Evolutionary conservation across 2,888 invertebrate species (phyloP).

Genomic region (Malthinus seriepunctatus): DNA sequence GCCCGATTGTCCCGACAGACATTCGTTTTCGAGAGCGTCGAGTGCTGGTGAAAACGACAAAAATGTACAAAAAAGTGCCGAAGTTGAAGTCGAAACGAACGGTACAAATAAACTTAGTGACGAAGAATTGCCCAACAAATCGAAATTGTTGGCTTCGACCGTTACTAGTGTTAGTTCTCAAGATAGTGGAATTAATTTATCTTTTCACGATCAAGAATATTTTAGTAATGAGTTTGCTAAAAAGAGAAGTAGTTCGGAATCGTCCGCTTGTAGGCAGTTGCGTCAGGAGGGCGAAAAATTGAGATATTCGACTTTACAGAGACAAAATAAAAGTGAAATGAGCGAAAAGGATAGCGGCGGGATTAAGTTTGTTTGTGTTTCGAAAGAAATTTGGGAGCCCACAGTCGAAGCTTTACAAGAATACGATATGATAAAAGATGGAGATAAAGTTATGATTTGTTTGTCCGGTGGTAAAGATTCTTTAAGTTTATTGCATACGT

Average conservation of each 20-base stretch:
- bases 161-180: slow-evolving; percentile 74
- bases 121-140: slow-evolving; percentile 59
- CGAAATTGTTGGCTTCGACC: slow-evolving; percentile 65
- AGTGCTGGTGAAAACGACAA: slow-evolving; percentile 46
- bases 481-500: slow-evolving; percentile 78
- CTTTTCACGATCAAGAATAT: slow-evolving; percentile 68
- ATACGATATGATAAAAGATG: slow-evolving; percentile 81
- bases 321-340: slow-evolving; percentile 49
- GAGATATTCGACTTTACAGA: slow-evolving; percentile 46
- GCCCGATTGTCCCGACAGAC: slow-evolving; percentile 47
- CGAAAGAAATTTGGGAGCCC: slow-evolving; percentile 81
- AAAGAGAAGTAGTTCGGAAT: slow-evolving; percentile 49
- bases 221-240: slow-evolving; percentile 40
- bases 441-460: slow-evolving; percentile 82
- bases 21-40: slow-evolving; percentile 45
- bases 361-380: slow-evolving; percentile 72
- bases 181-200: slow-evolving; percentile 77
- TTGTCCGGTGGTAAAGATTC: slow-evolving; percentile 85
- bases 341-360: slow-evolving; percentile 42
- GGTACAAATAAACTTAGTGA: slow-evolving; percentile 63
- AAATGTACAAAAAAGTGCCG: slow-evolving; percentile 26
- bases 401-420: slow-evolving; percentile 81
- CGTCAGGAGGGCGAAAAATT: slow-evolving; percentile 42
- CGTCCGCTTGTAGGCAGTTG: slow-evolving; percentile 42
- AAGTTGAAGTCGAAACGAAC: slow-evolving; percentile 52